Evolutionary conservation across 2,113 vertebrate species (phyloP).

Genomic region (Lagenorhynchus albirostris): DNA sequence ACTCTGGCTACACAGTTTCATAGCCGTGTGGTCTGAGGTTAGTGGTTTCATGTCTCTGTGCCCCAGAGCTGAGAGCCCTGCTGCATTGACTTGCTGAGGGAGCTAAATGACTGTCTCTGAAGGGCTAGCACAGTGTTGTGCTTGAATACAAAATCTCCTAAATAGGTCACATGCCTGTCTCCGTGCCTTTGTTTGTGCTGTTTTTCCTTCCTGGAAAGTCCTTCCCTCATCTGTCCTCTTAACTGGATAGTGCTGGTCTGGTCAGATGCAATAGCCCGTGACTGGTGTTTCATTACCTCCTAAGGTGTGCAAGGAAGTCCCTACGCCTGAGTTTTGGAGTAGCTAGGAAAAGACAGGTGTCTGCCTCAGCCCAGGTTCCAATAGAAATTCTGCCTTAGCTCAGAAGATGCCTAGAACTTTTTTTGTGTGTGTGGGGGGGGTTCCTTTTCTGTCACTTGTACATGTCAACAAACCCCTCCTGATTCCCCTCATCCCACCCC

Average conservation of each 20-base stretch:
- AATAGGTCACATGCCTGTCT: not conserved
- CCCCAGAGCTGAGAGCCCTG: not conserved
- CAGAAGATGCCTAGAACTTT: not conserved
- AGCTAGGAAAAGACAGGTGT: not conserved
- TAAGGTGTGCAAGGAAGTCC: not conserved
- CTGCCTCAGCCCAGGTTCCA: not conserved
- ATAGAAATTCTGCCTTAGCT: not conserved
- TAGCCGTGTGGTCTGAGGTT: not conserved
- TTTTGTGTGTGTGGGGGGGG: not conserved
- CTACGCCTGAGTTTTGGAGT: not conserved
- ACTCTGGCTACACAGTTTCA: not conserved
- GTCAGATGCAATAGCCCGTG: not conserved
- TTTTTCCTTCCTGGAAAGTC: not conserved
- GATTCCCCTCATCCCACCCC: not conserved
- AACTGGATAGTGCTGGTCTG: no score
- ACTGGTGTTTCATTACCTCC: not conserved
- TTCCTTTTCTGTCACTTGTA: not conserved
- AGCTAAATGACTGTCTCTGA: not conserved
- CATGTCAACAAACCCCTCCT: not conserved
- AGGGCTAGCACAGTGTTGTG: not conserved
- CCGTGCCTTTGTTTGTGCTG: not conserved
- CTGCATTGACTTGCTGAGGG: not conserved
- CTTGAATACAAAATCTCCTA: not conserved
- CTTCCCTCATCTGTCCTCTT: not conserved
- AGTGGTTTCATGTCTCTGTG: not conserved